Evolutionary conservation across 2,797 vertebrate species (phyloP), one percentile per base, ranked within the genome.

Genomic region (Phrynocephalus forsythii): DNA sequence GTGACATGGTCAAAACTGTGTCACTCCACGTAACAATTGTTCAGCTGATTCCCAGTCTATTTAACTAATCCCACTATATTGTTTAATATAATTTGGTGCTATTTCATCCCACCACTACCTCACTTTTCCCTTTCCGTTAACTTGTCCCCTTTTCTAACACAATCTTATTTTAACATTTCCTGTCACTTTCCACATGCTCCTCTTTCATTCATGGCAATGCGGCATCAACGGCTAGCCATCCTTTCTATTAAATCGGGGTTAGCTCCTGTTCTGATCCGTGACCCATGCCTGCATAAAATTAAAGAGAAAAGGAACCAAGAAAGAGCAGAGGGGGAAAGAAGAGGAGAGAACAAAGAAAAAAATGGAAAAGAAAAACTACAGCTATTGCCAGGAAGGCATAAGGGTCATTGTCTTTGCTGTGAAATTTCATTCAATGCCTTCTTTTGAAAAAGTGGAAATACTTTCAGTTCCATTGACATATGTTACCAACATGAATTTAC

Each of bases 191-290:
- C 26, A 18, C 4, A 76, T 38, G 56, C 3, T 72, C 11, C 24
- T 30, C 69, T 2, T 76, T 44, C 16, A n/a, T 24, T 6, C 6
- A 50, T 48, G 38, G 66, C 13, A 68, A 69, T 68, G 80, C n/a
- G 44, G 67, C 38, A 15, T 72, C 75, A 63, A 26, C 16, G 2
- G 3, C 56, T 24, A 75, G 33, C 24, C 13, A 18, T 38, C 56
- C 63, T 50, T 76, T 84, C 24, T 50, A 76, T 84, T 66, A 84
- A 84, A 75, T 44, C 38, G 63, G 44, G 66, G 33, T 63, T 18
- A 15, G 60, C 60, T 63, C 13, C 60, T 63, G 60, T 18, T 18
- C 60, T 63, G 15, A 15, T 63, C 60, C 60, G 5, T 63, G 18
- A 63, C 15, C 60, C 60, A 63, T 18, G 15, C 60, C 60, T 63